Base-by-base conservation (phyloP, 2,113 vertebrate species). In the Grantiella picta region DNA sequence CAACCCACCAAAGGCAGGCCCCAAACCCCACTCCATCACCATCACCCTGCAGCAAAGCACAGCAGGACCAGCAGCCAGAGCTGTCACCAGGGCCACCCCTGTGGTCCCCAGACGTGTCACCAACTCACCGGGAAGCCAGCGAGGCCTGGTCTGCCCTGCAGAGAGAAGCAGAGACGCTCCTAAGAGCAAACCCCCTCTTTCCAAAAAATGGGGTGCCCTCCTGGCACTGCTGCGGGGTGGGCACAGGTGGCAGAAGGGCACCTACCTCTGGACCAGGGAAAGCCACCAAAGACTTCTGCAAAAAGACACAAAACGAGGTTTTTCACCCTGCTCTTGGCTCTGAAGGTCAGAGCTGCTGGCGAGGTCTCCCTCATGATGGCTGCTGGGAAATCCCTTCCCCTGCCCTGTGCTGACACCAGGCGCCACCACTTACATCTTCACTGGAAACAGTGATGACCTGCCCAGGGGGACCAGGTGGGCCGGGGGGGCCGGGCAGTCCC, bases 401-500 rank as follows among this genome's bases (percentile, higher is more conserved):
- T 27, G 12, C 17, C 9, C 40, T 20, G 17, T 11, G 5, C 7
- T 20, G 42, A 38, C 36, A 28, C 29, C 61, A 69, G 53, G 21
- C 53, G 13, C 59, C 45, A 50, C 11, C 38, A 89, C 98, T 98
- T 97, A 98, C 98, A 4, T 97, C 98, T 78, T 97, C 92, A 3
- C 94, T 72, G 0, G 97, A 94, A 23, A 97, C 40, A 83, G 98
- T 91, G 86, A 98, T 50, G 6, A 99, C 95, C 73, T 98, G 98
- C 40, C 99, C 99, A 0, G 99, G 99, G 12, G 98, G 98, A 33
- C 99, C 99, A 0, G 99, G 99, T 12, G 98, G 99, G 1, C 99
- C 99, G 0, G 99, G 99, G 21, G 97, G 98, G 11, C 99, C 99
- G 0, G 98, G 98, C 19, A 97, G 85, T 31, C 99, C 98, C 6